Base-by-base conservation (phyloP, 2,888 invertebrate species). In the Trichopria drosophilae region DNA sequence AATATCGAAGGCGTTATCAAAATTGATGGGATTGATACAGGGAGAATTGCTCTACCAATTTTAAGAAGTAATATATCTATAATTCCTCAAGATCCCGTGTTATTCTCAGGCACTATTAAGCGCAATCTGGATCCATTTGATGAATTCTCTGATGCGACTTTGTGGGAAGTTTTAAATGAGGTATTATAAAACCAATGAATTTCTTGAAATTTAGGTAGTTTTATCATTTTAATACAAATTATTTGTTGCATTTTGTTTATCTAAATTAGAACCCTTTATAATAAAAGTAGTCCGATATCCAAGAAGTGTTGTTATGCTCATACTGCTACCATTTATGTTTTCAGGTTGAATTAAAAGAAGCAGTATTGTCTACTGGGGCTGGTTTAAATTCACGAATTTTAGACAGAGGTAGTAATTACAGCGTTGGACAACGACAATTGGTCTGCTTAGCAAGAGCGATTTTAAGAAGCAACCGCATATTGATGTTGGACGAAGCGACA, bases 401-500 rank as follows among this genome's bases (percentile, higher is more conserved):
- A 41, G 90, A 87, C 77, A 86, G 87, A 6, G 90, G 90, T 0
- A 79, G 84, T 1, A 90, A 90, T 75, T 90, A 92, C 73, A 93
- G 93, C 47, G 87, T 93, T 4, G 95, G 95, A 0, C 94, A 95
- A 72, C 80, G 93, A 6, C 95, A 95, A 72, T 77, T 95, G 44
- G 86, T 95, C 36, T 95, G 94, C 71, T 78, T 95, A 52, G 94
- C 93, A 1, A 81, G 95, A 41, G 56, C 56, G 6, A 56, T 56
- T 6, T 15, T 56, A 5, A 37, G 53, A 1, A 94, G 60, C 15
- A 62, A 62, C 31, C 85, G 84, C 60, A 87, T 95, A 59, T 80
- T 95, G 0, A 87, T 95, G 60, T 80, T 95, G 61, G 94, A 95
- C 70, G 95, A 95, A 76, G 94, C 94, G n/a, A 94, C 94, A 0